phyloP scores from a whole-genome alignment of 2,888 invertebrate genomes.

The Leucania comma region DNA sequence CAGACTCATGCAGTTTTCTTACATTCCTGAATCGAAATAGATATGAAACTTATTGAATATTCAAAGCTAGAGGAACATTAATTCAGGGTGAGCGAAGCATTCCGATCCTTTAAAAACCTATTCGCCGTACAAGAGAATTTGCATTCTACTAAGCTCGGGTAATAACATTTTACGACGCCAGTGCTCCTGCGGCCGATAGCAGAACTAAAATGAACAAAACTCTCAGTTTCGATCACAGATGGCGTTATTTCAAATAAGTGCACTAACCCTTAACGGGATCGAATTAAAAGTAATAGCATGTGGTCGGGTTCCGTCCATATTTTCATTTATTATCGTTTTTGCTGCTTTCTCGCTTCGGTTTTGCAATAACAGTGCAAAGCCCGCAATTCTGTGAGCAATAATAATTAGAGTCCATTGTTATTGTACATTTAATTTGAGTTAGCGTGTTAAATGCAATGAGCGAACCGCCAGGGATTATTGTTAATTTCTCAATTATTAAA shows the following conservation, averaged over 20 bases:
- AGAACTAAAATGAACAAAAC: conserved; percentile 76
- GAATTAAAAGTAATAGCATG: conserved; percentile 77
- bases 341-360: conserved; percentile 63
- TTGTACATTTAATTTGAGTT: conserved; percentile 75
- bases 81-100: conserved; percentile 24
- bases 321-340: conserved; percentile 78
- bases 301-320: conserved; percentile 69
- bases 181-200: conserved; percentile 70
- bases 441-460: conserved; percentile 68
- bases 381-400: conserved; percentile 70
- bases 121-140: conserved; percentile 55
- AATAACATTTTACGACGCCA: conserved; percentile 70
- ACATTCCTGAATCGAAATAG: conserved; percentile 37
- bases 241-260: conserved; percentile 75
- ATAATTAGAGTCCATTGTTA: conserved; percentile 78
- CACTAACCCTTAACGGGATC: conserved; percentile 66
- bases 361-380: conserved; percentile 66
- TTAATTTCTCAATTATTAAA: conserved; percentile 78
- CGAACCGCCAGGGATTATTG: conserved; percentile 65
- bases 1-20: conserved; percentile 5
- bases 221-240: conserved; percentile 75
- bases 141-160: conserved; percentile 64
- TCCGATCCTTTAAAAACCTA: conserved; percentile 43
- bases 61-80: conserved; percentile 33
- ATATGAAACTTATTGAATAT: conserved; percentile 34